A percentile compares a stretch with the other conserved stretches of the same genome.
phyloP scores from a whole-genome alignment of 1,140 invertebrate species.

The Eciton burchellii region DNA sequence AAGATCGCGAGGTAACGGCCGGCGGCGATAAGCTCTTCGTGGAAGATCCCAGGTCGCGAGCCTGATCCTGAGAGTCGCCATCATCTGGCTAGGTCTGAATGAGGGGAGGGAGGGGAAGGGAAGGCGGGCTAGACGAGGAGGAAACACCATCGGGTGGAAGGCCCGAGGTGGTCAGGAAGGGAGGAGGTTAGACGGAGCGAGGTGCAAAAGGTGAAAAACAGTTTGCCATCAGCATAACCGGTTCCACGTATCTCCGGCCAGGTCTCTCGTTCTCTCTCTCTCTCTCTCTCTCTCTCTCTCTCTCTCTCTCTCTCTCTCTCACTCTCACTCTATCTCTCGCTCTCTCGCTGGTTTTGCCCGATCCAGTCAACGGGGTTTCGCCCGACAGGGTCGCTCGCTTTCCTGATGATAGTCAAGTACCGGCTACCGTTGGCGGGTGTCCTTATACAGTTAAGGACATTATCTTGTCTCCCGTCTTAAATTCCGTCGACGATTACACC shows the following conservation, averaged over 20 bases:
- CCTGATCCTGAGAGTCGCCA: conserved; percentile 51
- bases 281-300: conserved; percentile 52
- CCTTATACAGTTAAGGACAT: conserved; percentile 65
- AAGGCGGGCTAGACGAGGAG: conserved; percentile 60
- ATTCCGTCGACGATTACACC: background rate
- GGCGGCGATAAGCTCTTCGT: background rate
- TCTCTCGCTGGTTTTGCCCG: conserved; percentile 38
- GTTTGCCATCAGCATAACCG: conserved; percentile 83
- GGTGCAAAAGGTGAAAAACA: conserved; percentile 83
- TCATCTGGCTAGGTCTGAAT: conserved; percentile 33
- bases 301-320: conserved; percentile 56
- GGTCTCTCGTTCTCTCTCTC: conserved; percentile 57
- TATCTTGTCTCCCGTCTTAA: conserved; percentile 37
- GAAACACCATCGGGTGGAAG: conserved; percentile 49
- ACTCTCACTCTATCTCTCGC: conserved; percentile 37
- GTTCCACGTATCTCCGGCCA: conserved; percentile 73
- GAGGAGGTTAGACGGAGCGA: conserved; percentile 64
- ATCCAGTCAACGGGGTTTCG: conserved; percentile 70
- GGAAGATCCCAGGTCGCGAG: conserved; percentile 37
- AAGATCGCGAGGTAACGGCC: background rate
- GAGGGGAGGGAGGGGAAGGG: conserved; percentile 18
- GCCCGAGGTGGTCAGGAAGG: conserved; percentile 34
- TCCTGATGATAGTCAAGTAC: conserved; percentile 72
- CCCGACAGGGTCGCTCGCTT: conserved; percentile 68
- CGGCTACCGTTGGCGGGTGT: conserved; percentile 51